Base-by-base conservation (phyloP, 2,888 invertebrate species). In the Spicauda simplicius region DNA sequence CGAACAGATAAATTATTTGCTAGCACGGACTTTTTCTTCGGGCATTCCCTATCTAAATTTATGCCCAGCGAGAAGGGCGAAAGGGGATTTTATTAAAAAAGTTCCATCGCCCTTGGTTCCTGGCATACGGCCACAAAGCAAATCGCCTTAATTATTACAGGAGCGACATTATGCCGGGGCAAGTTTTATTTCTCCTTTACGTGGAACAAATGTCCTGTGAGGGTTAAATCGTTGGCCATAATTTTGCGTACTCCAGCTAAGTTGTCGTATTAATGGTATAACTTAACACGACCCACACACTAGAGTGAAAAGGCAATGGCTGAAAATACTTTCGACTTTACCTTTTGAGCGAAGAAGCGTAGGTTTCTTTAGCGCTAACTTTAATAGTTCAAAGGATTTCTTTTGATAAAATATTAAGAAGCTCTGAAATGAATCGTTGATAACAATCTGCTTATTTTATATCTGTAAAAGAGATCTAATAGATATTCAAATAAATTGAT, bases 51-150 rank as follows among this genome's bases (percentile, higher is more conserved):
- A 82, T 83, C 77, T 73, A 83, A 88, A 90, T 89, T 88, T 87
- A 88, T 88, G 83, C 80, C 74, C 76, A 74, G 76, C 68, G 72
- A 74, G 78, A 76, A 73, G 73, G 72, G 76, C 79, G 77, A 83
- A 80, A 82, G 75, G 74, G 71, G 82, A 78, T 88, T 89, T 90
- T 90, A 89, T 90, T 90, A 88, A 90, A 91, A 91, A 90, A 90
- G 81, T 90, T 91, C 71, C 71, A 25, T 30, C 48, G 61, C 33
- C 52, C 56, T 67, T 56, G 33, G 56, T 60, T 67, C 73, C 73
- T 76, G 75, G 73, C 75, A 75, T 75, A 75, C 73, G 75, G 75
- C 73, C 75, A 75, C 78, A 73, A 73, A 70, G 66, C 69, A 70
- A 71, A 72, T 73, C 71, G 70, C 69, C 58, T 65, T 65, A 71